Conservation (phyloP, 2,113 vertebrate genomes). For the Trogon surrucura region DNA sequence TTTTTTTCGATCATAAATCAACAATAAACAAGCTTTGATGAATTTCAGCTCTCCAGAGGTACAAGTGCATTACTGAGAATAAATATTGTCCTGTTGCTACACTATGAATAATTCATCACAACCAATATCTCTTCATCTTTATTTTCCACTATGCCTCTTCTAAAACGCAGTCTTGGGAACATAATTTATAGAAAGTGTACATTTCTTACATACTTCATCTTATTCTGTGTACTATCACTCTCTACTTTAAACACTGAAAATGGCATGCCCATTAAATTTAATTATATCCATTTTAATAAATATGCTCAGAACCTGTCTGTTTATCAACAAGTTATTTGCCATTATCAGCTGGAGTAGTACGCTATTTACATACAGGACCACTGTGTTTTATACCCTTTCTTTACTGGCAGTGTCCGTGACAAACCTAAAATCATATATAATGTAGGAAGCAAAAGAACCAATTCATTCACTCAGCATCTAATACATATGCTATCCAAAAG, state of each 20-base stretch:
- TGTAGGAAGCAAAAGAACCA: background rate
- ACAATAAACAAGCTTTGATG: background rate
- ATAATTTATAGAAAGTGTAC: conserved; percentile 30
- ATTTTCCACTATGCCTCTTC: conserved; percentile 10
- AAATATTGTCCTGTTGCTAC: conserved; percentile 26
- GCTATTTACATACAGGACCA: background rate
- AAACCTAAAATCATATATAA: background rate
- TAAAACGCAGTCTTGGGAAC: background rate
- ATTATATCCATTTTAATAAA: conserved; percentile 19
- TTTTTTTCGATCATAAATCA: background rate
- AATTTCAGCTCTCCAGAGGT: conserved; percentile 14
- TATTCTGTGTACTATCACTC: background rate
- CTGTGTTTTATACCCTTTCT: background rate
- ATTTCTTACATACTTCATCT: background rate
- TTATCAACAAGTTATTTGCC: conserved; percentile 7
- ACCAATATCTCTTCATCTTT: conserved; percentile 16
- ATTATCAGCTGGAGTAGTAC: background rate
- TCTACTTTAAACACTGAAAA: conserved; percentile 17
- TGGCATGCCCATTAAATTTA: conserved; percentile 6
- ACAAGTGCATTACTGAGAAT: conserved; percentile 19
- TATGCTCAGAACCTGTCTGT: background rate
- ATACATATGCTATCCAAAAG: background rate
- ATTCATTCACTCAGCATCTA: background rate
- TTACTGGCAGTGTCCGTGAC: background rate
- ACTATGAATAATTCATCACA: conserved; percentile 45